Conservation (phyloP, 2,113 vertebrate species). For the Pontoporia blainvillei region DNA sequence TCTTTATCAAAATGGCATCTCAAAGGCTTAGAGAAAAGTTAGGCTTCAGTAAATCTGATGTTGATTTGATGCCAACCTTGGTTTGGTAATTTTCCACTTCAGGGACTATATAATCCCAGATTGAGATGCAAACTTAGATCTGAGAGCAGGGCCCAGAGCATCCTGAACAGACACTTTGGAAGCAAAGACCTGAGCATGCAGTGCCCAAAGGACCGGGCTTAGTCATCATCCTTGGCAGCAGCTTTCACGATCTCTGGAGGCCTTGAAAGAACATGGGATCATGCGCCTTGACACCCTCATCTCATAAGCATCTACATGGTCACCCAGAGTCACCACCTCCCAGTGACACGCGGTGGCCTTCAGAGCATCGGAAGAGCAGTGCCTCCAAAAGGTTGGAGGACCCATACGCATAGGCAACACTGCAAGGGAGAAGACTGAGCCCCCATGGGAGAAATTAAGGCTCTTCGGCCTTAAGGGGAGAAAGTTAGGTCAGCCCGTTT, state of each 20-base stretch:
- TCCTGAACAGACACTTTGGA: neutral
- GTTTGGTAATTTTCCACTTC: accelerated
- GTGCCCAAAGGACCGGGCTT: neutral
- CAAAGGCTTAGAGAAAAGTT: neutral
- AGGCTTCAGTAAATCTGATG: no score
- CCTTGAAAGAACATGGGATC: no score
- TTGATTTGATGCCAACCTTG: neutral
- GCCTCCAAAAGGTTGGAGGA: no score
- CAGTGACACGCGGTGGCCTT: neutral
- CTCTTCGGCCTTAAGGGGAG: neutral
- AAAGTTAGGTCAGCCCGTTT: neutral
- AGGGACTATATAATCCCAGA: neutral
- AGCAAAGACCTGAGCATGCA: neutral
- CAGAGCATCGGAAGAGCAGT: accelerated
- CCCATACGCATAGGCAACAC: accelerated
- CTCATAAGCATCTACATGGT: neutral
- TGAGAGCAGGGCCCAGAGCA: accelerated
- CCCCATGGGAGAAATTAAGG: accelerated
- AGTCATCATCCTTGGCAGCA: neutral
- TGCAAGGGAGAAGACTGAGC: no score
- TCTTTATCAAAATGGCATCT: neutral
- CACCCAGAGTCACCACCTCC: neutral
- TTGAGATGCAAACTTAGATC: accelerated
- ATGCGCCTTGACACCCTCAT: neutral
- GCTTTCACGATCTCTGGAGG: neutral